Evolutionary conservation across 2,888 invertebrate species (phyloP).

Genomic region (Bombylius major): DNA sequence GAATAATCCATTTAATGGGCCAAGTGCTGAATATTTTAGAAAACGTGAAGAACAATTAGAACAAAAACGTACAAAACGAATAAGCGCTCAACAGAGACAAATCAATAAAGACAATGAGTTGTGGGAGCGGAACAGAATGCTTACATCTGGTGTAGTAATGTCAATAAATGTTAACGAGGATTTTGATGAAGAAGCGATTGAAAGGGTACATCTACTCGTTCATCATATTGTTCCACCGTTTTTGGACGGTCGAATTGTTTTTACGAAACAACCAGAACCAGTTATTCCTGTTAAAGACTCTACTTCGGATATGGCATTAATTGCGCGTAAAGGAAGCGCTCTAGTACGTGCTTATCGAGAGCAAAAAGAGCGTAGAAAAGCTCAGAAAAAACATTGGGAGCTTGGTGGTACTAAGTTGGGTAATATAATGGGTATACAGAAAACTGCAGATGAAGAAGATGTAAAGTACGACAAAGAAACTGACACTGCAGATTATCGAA

Average conservation of each 20-base stretch:
- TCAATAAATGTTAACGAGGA: conserved; percentile 81
- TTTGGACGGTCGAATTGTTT: conserved; percentile 94
- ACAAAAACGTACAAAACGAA: conserved; percentile 75
- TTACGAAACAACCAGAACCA: conserved; percentile 97
- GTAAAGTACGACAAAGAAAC: conserved; percentile 46
- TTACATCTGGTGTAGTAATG: conserved; percentile 87
- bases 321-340: conserved; percentile 86
- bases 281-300: conserved; percentile 94
- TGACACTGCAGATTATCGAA: conserved; percentile 74
- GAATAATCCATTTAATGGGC: conserved; percentile 80
- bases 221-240: conserved; percentile 99
- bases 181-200: conserved; percentile 90
- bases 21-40: conserved; percentile 82
- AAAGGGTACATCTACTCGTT: conserved; percentile 88
- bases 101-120: conserved; percentile 97
- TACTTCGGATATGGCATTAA: conserved; percentile 93
- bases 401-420: conserved; percentile 77
- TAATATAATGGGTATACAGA: conserved; percentile 91
- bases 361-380: conserved; percentile 90
- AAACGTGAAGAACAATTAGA: conserved; percentile 89
- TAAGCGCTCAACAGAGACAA: conserved; percentile 92
- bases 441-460: conserved; percentile 67
- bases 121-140: conserved; percentile 97
- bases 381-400: conserved; percentile 99
- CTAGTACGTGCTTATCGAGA: conserved; percentile 85